These are phyloP conservation scores for Panulirus ornatus DNA, from an alignment of 1,140 invertebrate genomes.

Conservation along the genomic window DNA sequence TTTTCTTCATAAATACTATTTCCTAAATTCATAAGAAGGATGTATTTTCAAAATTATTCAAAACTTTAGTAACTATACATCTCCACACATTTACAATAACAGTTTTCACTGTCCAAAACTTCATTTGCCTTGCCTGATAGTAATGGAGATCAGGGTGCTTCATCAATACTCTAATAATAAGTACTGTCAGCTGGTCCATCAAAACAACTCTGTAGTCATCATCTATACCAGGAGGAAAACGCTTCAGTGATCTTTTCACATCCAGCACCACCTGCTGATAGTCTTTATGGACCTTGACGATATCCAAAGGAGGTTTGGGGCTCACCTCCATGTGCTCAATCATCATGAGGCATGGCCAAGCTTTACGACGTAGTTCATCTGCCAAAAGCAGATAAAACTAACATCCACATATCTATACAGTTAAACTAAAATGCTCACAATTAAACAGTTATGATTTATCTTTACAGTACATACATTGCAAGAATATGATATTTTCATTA, in stretches of 20 bases:
- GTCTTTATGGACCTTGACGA: slow-evolving; percentile 50
- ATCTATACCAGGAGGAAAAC: slow-evolving; percentile 94
- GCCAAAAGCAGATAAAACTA: background rate
- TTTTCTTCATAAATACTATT: too few relatives aligned
- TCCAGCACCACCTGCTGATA: slow-evolving; percentile 87
- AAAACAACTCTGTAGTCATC: slow-evolving; percentile 88
- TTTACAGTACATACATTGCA: too few relatives aligned
- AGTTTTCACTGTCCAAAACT: background rate
- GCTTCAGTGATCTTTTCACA: slow-evolving; percentile 91
- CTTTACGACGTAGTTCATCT: slow-evolving; percentile 66
- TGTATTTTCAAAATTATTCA: too few relatives aligned
- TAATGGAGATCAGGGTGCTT: slow-evolving; percentile 92
- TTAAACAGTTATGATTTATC: too few relatives aligned
- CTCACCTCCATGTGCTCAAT: slow-evolving; percentile 44
- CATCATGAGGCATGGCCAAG: slow-evolving; percentile 62
- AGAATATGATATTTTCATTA: too few relatives aligned
- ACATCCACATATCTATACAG: too few relatives aligned
- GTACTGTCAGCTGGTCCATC: slow-evolving; percentile 91
- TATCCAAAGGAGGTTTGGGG: slow-evolving; percentile 29
- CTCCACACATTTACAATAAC: background rate
- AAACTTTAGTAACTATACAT: too few relatives aligned
- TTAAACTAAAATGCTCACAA: background rate
- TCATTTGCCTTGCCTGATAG: slow-evolving; percentile 86
- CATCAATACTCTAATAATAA: slow-evolving; percentile 92
- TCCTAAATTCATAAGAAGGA: too few relatives aligned